Percentiles rank a stretch among this genome's conserved stretches.
Conservation (phyloP, 2,888 invertebrate genomes). For the Drosophila paramelanica region DNA sequence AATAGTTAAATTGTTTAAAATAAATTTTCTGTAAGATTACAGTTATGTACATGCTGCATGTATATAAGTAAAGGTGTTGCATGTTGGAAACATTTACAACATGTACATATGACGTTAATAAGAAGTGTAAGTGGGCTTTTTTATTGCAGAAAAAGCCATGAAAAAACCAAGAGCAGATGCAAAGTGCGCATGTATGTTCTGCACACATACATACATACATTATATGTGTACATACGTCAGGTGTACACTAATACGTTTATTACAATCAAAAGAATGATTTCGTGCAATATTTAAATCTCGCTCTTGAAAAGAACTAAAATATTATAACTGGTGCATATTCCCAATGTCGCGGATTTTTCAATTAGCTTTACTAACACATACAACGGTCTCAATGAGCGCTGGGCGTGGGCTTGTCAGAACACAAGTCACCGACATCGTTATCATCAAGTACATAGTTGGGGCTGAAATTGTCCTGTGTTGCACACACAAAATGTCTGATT, state of each 20-base stretch:
- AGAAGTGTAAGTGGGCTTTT: constrained; percentile 28
- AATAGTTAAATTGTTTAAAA: constrained; percentile 9
- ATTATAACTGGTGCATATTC: neutral
- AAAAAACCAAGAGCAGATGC: constrained; percentile 5
- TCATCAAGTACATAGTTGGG: neutral
- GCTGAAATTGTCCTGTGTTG: neutral
- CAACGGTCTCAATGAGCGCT: neutral
- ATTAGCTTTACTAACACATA: neutral
- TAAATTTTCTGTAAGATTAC: constrained; percentile 1
- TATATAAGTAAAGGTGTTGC: neutral
- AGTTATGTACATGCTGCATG: neutral
- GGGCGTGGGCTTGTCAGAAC: constrained; percentile 17
- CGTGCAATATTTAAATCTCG: neutral
- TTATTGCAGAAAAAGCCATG: neutral
- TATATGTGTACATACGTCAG: constrained; percentile 1
- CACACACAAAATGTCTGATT: neutral
- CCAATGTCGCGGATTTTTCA: neutral
- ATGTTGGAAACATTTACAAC: neutral
- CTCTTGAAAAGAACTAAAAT: neutral
- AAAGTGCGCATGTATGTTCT: constrained; percentile 26
- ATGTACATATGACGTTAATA: constrained; percentile 12
- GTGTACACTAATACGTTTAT: neutral
- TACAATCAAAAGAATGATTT: neutral
- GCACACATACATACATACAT: constrained; percentile 12
- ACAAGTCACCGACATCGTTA: constrained; percentile 3